phyloP scores from a whole-genome alignment of 2,113 vertebrate genomes.

The Coryphaenoides rupestris region DNA sequence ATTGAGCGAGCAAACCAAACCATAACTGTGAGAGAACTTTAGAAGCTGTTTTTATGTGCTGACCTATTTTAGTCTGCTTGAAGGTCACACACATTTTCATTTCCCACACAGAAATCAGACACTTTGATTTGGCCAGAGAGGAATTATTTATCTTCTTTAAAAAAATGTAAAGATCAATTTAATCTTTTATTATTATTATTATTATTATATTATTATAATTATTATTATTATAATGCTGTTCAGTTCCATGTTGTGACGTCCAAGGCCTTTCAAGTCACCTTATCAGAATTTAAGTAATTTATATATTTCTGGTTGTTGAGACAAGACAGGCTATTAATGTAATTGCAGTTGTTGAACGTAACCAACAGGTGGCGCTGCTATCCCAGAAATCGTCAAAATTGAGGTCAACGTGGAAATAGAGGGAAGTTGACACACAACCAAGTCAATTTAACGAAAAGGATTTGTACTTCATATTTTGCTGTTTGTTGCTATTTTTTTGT shows the following conservation, averaged over 20 bases:
- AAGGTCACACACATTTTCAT: no score
- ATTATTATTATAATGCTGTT: slow-evolving; percentile 4
- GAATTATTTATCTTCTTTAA: no score
- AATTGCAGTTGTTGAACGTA: slow-evolving; percentile 3
- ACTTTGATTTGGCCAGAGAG: no score
- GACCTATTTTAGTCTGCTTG: no score
- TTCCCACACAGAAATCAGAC: no score
- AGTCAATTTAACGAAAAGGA: neutral
- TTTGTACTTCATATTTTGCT: slow-evolving; percentile 1
- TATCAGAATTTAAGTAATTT: slow-evolving; percentile 4
- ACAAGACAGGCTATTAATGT: neutral
- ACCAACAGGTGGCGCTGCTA: slow-evolving; percentile 50
- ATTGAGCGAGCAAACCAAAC: neutral
- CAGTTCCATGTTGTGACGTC: slow-evolving; percentile 30
- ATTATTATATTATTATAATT: no score
- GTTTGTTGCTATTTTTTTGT: no score
- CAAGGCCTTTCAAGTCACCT: slow-evolving; percentile 25
- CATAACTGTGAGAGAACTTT: neutral
- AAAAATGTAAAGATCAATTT: neutral
- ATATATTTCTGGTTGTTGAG: no score
- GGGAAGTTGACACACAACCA: slow-evolving; percentile 7
- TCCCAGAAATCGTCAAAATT: slow-evolving; percentile 10
- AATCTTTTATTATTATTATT: slow-evolving; percentile 15
- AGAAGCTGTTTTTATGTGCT: no score
- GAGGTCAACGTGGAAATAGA: neutral